Evolutionary conservation across 2,113 vertebrate species (phyloP), one percentile per base, ranked within the genome.

Genomic region (Lepidothrix coronata): DNA sequence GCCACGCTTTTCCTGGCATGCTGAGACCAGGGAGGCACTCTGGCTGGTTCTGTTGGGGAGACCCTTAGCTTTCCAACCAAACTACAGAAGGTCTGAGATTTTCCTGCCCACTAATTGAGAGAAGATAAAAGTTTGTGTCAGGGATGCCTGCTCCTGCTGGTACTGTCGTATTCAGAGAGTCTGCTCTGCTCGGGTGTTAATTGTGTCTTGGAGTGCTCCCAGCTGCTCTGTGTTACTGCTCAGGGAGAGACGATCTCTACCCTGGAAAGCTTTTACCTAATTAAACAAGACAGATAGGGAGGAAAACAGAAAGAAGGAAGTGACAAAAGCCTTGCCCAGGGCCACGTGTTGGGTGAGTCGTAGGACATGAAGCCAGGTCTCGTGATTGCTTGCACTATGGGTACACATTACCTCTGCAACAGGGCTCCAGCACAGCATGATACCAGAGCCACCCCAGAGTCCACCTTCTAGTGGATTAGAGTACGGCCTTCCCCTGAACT

Each of bases 261-360:
- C 28, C 86, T 87, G 73, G 76, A 92, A 96, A 95, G 93, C 80
- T 95, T 96, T 95, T 93, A 81, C 88, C 85, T 90, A 67, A 81
- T 91, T 46, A 95, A 76, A 94, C 86, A 70, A 91, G 80, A 63
- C 83, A 78, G 72, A 74, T 23, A 81, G 65, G 23, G 46, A 91
- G 28, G 9, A 41, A 94, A 84, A 54, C 35, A 49, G 83, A 93
- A 88, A 91, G 75, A 85, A 93, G 82, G 78, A 95, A 95, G 75
- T 80, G 83, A n/a, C 61, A 80, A 81, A 86, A 77, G 75, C 57
- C 57, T 93, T 84, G 73, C 52, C 85, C 65, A 84, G 66, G 55
- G 82, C 93, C 67, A 67, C 1, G 1, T 63, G 59, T 46, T 1
- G 10, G 39, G 75, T 93, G 79, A 86, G 75, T 44, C 0, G 39